Evolutionary conservation across 1,140 invertebrate species (phyloP).

Genomic region (Ridgeia piscesae): DNA sequence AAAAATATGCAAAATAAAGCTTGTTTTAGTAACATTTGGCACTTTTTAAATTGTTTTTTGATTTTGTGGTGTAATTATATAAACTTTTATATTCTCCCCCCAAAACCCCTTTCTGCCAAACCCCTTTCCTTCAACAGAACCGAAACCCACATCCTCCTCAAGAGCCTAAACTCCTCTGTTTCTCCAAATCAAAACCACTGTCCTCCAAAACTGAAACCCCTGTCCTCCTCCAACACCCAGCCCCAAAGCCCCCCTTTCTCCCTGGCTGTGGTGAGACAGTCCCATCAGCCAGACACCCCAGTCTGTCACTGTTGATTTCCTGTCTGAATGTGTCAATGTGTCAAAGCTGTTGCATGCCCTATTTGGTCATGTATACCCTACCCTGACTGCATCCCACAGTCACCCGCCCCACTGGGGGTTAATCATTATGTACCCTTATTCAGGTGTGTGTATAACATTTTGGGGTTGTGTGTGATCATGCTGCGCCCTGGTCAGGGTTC

Average conservation of each 20-base stretch:
- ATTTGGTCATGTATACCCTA: neutral
- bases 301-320: neutral
- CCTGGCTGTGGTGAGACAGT: too few species aligned
- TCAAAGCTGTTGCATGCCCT: neutral
- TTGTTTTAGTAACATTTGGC: neutral
- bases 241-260: neutral
- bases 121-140: too few species aligned
- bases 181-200: neutral
- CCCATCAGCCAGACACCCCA: neutral
- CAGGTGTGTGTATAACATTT: neutral
- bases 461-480: neutral
- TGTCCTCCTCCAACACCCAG: neutral
- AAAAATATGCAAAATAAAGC: too few species aligned
- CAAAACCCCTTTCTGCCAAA: too few species aligned
- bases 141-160: too few species aligned
- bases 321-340: neutral
- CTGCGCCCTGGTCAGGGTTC: neutral
- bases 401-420: neutral
- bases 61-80: neutral
- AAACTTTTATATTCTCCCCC: neutral
- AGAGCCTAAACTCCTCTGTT: too few species aligned
- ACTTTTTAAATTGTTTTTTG: neutral
- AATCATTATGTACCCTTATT: neutral
- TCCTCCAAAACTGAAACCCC: neutral
- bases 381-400: neutral